Percentiles rank a stretch among this genome's conserved stretches.
These are phyloP conservation scores for Trogon surrucura DNA, from an alignment of 2,113 vertebrate species.

Conservation along the genomic window DNA sequence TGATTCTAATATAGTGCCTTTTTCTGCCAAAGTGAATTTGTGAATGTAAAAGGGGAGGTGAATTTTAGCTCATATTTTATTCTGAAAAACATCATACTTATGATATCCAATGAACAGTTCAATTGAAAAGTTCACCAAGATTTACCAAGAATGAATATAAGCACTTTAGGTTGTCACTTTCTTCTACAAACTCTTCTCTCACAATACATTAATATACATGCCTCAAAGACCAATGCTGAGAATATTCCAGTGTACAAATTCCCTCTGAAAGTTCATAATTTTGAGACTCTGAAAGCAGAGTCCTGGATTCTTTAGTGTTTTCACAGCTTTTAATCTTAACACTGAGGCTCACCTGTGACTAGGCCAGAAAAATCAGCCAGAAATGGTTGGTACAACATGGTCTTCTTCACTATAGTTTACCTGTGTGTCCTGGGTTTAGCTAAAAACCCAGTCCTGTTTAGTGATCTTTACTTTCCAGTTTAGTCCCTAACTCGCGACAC, in stretches of 20 bases:
- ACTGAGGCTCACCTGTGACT: neutral
- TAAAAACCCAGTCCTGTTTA: no score
- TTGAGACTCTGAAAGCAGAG: neutral
- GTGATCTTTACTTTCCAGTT: no score
- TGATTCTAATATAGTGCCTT: neutral
- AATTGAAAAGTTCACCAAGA: neutral
- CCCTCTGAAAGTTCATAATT: neutral
- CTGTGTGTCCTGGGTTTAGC: no score
- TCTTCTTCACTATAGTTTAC: neutral
- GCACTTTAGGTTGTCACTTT: neutral
- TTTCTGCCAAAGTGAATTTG: neutral
- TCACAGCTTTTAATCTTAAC: neutral
- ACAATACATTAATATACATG: neutral
- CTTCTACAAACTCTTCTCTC: neutral
- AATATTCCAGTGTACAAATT: neutral
- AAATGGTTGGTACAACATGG: fast-evolving
- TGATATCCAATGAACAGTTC: neutral
- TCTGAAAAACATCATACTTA: neutral
- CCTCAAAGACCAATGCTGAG: neutral
- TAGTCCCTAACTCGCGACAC: no score
- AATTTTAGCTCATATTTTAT: neutral
- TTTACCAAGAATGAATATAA: neutral
- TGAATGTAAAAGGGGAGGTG: neutral
- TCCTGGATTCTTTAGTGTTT: neutral
- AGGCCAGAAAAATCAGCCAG: neutral